Evolutionary conservation across 2,113 vertebrate genomes (phyloP).

Genomic region (Arothron firmamentum): DNA sequence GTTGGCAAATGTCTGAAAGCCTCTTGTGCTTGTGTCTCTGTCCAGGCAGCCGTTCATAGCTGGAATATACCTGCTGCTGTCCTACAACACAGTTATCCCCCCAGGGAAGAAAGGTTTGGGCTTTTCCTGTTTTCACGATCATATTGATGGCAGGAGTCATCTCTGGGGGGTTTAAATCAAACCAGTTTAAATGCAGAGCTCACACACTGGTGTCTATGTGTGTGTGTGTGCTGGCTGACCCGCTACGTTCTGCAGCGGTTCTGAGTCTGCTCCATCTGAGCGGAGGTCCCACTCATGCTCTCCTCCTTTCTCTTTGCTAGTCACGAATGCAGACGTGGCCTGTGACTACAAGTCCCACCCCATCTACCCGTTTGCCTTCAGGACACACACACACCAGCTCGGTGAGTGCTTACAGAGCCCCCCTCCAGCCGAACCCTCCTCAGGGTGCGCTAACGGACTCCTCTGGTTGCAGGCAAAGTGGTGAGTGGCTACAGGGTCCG

Average conservation of each 20-base stretch:
- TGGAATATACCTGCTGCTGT: slow-evolving; percentile 96
- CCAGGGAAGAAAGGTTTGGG: slow-evolving; percentile 85
- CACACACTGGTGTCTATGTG: too few relatives aligned
- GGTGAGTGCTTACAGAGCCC: slow-evolving; percentile 72
- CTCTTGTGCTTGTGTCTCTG: slow-evolving; percentile 1
- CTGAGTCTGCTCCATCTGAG: neutral
- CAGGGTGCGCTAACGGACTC: neutral
- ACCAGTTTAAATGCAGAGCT: neutral
- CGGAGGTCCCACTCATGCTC: neutral
- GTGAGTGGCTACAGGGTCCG: slow-evolving; percentile 94
- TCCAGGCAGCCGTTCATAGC: slow-evolving; percentile 91
- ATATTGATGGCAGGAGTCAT: too few relatives aligned
- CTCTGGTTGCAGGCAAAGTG: slow-evolving; percentile 82
- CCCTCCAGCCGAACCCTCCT: neutral
- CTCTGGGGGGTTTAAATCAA: too few relatives aligned
- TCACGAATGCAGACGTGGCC: slow-evolving; percentile 88
- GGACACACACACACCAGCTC: slow-evolving; percentile 92
- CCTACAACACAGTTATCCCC: slow-evolving; percentile 86
- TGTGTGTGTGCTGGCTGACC: neutral
- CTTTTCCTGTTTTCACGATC: neutral
- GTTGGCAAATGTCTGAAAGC: neutral
- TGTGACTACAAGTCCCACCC: slow-evolving; percentile 85
- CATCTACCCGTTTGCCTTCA: slow-evolving; percentile 94
- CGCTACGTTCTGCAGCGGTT: too few relatives aligned
- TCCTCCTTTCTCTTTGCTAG: slow-evolving; percentile 62